phyloP scores from a whole-genome alignment of 2,797 vertebrate species.

The Cryptoblepharus egeriae region DNA sequence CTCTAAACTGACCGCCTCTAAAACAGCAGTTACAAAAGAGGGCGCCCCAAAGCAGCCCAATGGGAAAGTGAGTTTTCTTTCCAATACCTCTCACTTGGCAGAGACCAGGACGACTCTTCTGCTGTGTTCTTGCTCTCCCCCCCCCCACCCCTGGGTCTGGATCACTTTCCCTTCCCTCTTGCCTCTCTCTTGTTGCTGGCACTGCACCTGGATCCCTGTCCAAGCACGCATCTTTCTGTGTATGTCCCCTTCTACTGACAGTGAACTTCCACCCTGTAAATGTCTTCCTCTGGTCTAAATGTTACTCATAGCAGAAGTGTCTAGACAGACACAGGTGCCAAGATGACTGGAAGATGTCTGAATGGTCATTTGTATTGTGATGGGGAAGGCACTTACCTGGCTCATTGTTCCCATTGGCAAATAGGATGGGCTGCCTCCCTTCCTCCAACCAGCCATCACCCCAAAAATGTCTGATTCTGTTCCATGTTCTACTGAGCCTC shows the following conservation, averaged over 20 bases:
- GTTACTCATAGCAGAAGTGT: background rate
- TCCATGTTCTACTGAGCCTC: too few species aligned
- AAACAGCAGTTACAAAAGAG: slow-evolving; percentile 72
- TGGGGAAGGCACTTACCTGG: background rate
- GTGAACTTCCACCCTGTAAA: background rate
- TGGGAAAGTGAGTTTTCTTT: slow-evolving; percentile 84
- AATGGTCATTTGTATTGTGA: background rate
- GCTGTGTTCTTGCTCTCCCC: background rate
- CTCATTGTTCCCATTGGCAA: background rate
- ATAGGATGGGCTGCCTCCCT: background rate
- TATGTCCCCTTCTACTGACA: too few species aligned
- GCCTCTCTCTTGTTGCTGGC: slow-evolving; percentile 36
- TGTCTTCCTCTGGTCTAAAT: background rate
- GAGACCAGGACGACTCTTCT: slow-evolving; percentile 43
- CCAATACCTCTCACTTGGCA: slow-evolving; percentile 64
- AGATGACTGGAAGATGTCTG: background rate
- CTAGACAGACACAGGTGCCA: background rate
- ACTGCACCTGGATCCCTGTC: slow-evolving; percentile 6
- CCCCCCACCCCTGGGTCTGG: slow-evolving; percentile 40
- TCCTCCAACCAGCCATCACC: too few species aligned
- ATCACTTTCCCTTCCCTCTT: slow-evolving; percentile 57
- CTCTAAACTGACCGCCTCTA: slow-evolving; percentile 70
- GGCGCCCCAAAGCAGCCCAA: slow-evolving; percentile 76
- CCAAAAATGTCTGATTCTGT: background rate
- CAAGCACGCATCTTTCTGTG: background rate